Evolutionary conservation across 2,888 invertebrate genomes (phyloP).

Genomic region (Phyto melanocephala): DNA sequence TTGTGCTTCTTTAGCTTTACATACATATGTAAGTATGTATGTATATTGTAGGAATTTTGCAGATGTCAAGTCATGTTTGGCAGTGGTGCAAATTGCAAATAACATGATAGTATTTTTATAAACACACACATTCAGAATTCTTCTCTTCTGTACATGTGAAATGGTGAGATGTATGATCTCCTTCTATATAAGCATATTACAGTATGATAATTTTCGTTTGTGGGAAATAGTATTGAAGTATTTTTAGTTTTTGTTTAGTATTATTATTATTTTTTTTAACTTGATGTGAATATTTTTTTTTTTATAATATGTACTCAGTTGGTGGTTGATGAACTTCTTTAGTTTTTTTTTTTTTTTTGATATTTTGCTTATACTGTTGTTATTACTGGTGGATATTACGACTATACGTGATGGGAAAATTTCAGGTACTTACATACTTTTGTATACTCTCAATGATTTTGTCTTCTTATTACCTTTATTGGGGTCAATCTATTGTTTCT

Average conservation of each 20-base stretch:
- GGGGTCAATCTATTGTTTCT: slow-evolving; percentile 19
- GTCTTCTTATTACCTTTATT: slow-evolving; percentile 36
- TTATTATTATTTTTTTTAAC: slow-evolving; percentile 36
- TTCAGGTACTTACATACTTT: neutral
- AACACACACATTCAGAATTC: neutral
- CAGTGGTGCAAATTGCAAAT: slow-evolving; percentile 60
- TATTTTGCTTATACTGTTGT: neutral
- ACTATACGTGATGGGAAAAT: slow-evolving; percentile 25
- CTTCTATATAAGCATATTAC: neutral
- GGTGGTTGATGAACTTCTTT: slow-evolving; percentile 64
- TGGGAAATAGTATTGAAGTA: slow-evolving; percentile 13
- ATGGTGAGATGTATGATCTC: slow-evolving; percentile 21
- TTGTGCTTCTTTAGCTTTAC: slow-evolving; percentile 12
- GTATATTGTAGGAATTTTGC: slow-evolving; percentile 56
- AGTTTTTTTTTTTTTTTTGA: slow-evolving; percentile 27
- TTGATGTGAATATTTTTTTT: slow-evolving; percentile 45
- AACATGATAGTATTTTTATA: slow-evolving; percentile 12
- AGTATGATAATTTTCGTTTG: slow-evolving; percentile 11
- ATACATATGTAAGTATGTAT: slow-evolving; percentile 21
- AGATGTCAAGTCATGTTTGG: slow-evolving; percentile 62
- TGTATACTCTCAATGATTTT: neutral
- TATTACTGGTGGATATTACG: neutral
- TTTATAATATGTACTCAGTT: slow-evolving; percentile 61
- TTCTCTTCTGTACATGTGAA: slow-evolving; percentile 1
- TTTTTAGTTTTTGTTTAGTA: slow-evolving; percentile 50